These are phyloP conservation scores for Vanessa cardui DNA, from an alignment of 2,888 invertebrate species.

Conservation along the genomic window DNA sequence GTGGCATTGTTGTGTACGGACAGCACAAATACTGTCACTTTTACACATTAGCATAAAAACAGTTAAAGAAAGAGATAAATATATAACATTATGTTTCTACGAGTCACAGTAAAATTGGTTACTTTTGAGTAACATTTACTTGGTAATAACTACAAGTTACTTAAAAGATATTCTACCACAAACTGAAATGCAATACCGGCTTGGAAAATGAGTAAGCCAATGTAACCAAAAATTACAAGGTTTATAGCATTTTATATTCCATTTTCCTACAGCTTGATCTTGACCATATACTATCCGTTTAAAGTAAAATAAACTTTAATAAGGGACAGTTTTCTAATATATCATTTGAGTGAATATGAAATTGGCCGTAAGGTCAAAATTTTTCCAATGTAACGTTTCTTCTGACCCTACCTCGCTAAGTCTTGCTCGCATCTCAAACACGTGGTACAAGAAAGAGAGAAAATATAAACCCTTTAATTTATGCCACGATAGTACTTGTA, in stretches of 20 bases:
- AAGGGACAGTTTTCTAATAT: too few relatives aligned
- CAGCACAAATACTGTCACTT: slow-evolving; percentile 34
- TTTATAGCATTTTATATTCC: too few relatives aligned
- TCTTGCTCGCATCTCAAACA: slow-evolving; percentile 67
- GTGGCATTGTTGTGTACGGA: slow-evolving; percentile 71
- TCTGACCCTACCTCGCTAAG: slow-evolving; percentile 63
- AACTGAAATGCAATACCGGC: too few relatives aligned
- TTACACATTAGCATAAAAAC: slow-evolving; percentile 21
- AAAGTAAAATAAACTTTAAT: too few relatives aligned
- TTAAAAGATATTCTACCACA: too few relatives aligned
- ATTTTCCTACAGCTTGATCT: too few relatives aligned
- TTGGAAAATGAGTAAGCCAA: too few relatives aligned
- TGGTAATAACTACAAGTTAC: too few relatives aligned
- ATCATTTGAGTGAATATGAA: too few relatives aligned
- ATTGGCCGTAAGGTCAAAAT: background rate
- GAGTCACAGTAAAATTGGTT: background rate
- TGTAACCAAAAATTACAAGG: too few relatives aligned
- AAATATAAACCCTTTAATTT: slow-evolving; percentile 81
- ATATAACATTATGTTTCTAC: background rate
- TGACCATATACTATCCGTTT: too few relatives aligned
- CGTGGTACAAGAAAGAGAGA: slow-evolving; percentile 76
- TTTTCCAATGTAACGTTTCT: slow-evolving; percentile 43
- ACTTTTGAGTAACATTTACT: too few relatives aligned
- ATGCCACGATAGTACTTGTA: slow-evolving; percentile 81
- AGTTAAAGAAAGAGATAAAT: background rate